Evolutionary conservation across 1,140 invertebrate species (phyloP).

Genomic region (Zaprionus lachaisei): DNA sequence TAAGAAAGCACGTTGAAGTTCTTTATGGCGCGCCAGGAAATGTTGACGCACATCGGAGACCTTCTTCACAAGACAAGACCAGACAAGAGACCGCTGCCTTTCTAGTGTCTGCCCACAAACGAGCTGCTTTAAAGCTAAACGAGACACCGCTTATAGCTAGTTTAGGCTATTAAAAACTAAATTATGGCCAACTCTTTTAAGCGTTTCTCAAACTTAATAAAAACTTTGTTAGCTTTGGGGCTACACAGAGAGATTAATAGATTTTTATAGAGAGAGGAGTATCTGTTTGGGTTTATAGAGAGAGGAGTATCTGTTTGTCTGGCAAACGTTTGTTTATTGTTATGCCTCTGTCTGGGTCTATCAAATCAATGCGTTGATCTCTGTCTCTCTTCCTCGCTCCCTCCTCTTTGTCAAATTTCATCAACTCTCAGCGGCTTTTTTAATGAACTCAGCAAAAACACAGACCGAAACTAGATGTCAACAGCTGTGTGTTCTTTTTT

Average conservation of each 20-base stretch:
- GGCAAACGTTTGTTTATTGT: slow-evolving; percentile 22
- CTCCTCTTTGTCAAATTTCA: slow-evolving; percentile 29
- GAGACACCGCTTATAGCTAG: neutral
- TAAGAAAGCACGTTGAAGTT: slow-evolving; percentile 13
- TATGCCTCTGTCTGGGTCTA: slow-evolving; percentile 6
- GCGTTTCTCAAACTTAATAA: slow-evolving; percentile 6
- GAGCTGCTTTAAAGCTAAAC: neutral
- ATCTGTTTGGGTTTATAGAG: neutral
- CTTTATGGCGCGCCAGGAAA: slow-evolving; percentile 27
- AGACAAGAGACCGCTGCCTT: neutral
- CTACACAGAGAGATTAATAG: neutral
- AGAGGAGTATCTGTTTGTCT: neutral
- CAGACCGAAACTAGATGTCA: slow-evolving; percentile 46
- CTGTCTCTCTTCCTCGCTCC: no score
- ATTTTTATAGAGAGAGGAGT: neutral
- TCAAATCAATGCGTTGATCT: slow-evolving; percentile 28
- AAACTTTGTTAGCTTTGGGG: neutral
- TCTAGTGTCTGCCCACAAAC: neutral
- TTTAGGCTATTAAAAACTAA: slow-evolving; percentile 2
- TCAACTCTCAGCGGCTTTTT: slow-evolving; percentile 43
- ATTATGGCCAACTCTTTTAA: neutral
- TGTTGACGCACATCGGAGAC: slow-evolving; percentile 2
- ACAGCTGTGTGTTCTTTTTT: slow-evolving; percentile 44
- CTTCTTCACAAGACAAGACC: neutral
- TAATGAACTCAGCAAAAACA: slow-evolving; percentile 53